These are phyloP conservation scores for Capromys pilorides DNA, from an alignment of 2,797 vertebrate genomes.

Conservation along the genomic window DNA sequence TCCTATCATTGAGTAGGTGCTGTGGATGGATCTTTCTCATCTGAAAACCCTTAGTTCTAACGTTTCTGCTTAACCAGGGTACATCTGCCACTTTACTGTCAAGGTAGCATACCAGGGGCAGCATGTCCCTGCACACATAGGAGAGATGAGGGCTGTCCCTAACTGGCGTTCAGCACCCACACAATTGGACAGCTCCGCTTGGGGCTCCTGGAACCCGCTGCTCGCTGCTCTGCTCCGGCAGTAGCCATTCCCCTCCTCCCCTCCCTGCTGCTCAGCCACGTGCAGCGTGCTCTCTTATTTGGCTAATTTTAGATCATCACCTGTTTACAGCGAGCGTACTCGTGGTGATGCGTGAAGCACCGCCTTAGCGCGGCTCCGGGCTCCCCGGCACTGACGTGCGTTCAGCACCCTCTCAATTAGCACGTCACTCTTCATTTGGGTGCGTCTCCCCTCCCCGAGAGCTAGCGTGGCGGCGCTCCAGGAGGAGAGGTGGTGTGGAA, in stretches of 20 bases:
- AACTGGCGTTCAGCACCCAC: neutral
- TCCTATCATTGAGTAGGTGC: neutral
- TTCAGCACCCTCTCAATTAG: neutral
- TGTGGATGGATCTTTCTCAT: neutral
- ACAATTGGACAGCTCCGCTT: neutral
- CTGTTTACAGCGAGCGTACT: conserved; percentile 17
- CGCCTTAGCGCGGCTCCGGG: neutral
- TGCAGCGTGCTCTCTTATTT: neutral
- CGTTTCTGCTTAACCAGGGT: conserved; percentile 18
- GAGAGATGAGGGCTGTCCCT: neutral
- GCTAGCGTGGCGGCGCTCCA: neutral
- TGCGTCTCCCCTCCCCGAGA: neutral
- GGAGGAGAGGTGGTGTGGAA: neutral
- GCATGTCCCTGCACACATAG: fast-evolving
- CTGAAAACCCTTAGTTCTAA: neutral
- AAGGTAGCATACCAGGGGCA: neutral
- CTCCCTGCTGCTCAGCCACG: neutral
- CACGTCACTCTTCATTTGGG: conserved; percentile 54
- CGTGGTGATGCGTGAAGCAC: neutral
- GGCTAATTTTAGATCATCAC: conserved; percentile 40
- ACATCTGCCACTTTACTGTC: neutral
- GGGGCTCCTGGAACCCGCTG: fast-evolving
- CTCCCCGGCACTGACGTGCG: neutral
- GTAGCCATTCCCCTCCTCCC: neutral
- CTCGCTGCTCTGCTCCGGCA: too few species aligned